A percentile compares a stretch with the other conserved stretches of the same genome.
phyloP scores from a whole-genome alignment of 2,888 invertebrate genomes.

The Agrotis exclamationis region DNA sequence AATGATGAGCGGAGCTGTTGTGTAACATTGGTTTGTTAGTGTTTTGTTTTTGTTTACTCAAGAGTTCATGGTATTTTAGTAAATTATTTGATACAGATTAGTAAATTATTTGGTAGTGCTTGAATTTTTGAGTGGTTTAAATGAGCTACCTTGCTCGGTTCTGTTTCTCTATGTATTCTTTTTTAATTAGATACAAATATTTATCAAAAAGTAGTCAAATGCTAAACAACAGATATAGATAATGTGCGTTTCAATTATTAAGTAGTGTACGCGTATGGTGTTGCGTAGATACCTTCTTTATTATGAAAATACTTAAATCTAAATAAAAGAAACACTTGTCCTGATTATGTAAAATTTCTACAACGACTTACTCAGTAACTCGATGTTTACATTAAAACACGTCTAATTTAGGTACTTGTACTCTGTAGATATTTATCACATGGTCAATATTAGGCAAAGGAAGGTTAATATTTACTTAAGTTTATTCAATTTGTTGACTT shows the following conservation, averaged over 20 bases:
- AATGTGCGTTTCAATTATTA: conserved; percentile 21
- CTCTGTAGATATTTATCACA: conserved; percentile 30
- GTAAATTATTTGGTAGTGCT: not conserved
- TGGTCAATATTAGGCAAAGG: conserved; percentile 28
- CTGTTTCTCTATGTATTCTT: no score
- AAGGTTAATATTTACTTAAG: conserved; percentile 21
- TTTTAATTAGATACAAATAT: no score
- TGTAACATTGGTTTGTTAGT: conserved; percentile 57
- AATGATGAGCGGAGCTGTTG: conserved; percentile 97
- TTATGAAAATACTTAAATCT: conserved; percentile 33
- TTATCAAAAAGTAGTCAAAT: no score
- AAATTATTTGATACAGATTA: not conserved
- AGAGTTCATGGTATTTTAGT: not conserved
- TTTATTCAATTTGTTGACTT: conserved; percentile 24
- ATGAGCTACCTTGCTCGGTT: no score
- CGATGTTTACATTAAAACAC: conserved; percentile 25
- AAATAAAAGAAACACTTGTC: conserved; percentile 48
- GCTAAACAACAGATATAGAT: no score
- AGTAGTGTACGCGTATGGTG: conserved; percentile 3
- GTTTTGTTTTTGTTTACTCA: conserved; percentile 18
- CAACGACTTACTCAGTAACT: conserved; percentile 10
- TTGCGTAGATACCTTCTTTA: conserved; percentile 1
- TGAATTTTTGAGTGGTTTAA: not conserved
- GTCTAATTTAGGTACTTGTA: conserved; percentile 31
- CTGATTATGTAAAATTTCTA: conserved; percentile 43